These are phyloP conservation scores for Pemphredon lugubris DNA, from an alignment of 2,888 invertebrate species.

Conservation along the genomic window DNA sequence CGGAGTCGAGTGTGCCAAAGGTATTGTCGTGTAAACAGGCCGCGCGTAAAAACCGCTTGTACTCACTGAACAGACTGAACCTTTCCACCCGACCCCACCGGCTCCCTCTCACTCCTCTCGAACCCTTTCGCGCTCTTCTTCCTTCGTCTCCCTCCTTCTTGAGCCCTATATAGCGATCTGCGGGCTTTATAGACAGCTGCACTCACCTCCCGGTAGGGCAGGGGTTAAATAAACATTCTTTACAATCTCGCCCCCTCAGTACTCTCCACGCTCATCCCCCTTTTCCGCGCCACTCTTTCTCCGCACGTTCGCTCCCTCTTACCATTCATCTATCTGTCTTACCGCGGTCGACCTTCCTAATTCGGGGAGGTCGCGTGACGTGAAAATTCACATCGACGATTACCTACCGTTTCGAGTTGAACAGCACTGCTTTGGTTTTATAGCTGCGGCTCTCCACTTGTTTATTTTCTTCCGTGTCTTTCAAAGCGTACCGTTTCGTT, in stretches of 20 bases:
- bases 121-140: background rate
- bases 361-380: background rate
- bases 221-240: constrained; percentile 69
- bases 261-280: constrained; percentile 33
- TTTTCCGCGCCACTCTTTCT: constrained; percentile 1
- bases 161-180: constrained; percentile 34
- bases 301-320: background rate
- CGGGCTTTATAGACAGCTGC: constrained; percentile 61
- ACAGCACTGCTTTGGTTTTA: too few species aligned
- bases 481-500: too few species aligned
- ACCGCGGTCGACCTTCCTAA: background rate
- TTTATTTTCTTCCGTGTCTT: too few species aligned
- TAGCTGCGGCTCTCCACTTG: too few species aligned
- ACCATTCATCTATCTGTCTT: constrained; percentile 1
- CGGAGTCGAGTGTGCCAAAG: constrained; percentile 52
- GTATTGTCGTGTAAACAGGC: constrained; percentile 67
- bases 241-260: constrained; percentile 56
- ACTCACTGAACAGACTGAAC: constrained; percentile 59
- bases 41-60: constrained; percentile 62
- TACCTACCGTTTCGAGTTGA: too few species aligned
- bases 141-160: constrained; percentile 20
- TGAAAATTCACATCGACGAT: background rate
- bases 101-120: constrained; percentile 2
- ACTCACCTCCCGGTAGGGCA: constrained; percentile 49
- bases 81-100: constrained; percentile 42